Evolutionary conservation across 2,797 vertebrate genomes (phyloP).

Genomic region (Myiotriccus ornatus): DNA sequence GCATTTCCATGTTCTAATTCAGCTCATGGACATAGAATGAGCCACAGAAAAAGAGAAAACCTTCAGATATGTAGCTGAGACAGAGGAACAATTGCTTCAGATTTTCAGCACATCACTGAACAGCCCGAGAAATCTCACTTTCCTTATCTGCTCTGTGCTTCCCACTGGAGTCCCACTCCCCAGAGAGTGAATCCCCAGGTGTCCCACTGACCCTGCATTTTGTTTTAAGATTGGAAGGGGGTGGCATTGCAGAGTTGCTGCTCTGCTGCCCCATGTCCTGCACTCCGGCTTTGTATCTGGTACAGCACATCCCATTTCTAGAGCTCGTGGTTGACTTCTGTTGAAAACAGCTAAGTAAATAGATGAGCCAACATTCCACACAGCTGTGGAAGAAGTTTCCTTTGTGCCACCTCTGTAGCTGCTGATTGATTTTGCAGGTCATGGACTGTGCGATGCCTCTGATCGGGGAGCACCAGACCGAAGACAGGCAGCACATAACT

Average conservation of each 20-base stretch:
- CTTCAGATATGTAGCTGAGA: background rate
- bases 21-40: background rate
- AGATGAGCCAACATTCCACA: background rate
- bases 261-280: background rate
- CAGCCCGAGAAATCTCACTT: background rate
- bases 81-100: background rate
- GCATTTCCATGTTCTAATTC: background rate
- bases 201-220: accelerated
- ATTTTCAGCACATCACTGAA: background rate
- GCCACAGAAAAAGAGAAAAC: background rate
- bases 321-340: background rate
- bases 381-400: background rate
- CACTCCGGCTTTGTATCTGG: background rate
- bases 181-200: background rate
- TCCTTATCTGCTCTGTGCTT: background rate
- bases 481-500: conserved; percentile 92
- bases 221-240: background rate
- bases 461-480: conserved; percentile 93
- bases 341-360: background rate
- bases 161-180: background rate
- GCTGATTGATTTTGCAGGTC: conserved; percentile 76
- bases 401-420: background rate
- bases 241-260: background rate
- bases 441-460: conserved; percentile 96
- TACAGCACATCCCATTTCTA: background rate